These are phyloP conservation scores for Paratilapia polleni DNA, from an alignment of 2,113 vertebrate genomes.

Conservation along the genomic window DNA sequence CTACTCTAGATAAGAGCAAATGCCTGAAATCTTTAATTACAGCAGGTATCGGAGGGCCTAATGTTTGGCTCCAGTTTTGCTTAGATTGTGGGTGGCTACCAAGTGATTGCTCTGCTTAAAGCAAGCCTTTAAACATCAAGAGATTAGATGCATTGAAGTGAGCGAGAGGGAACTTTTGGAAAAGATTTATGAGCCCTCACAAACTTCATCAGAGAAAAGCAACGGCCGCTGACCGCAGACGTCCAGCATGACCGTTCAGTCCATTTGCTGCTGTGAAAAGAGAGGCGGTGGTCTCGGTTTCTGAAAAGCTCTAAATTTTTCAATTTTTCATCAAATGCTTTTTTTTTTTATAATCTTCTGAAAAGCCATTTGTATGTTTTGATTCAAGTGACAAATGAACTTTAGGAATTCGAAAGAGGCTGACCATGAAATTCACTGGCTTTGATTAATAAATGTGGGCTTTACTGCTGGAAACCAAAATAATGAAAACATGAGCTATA, in stretches of 20 bases:
- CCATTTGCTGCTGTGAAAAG: not conserved
- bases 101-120: not conserved
- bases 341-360: not conserved
- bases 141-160: constrained; percentile 14
- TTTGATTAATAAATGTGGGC: not conserved
- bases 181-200: constrained; percentile 44
- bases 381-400: not conserved
- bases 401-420: not conserved
- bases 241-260: not conserved
- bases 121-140: not conserved
- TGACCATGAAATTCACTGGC: not conserved
- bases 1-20: not conserved
- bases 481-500: not conserved
- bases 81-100: not conserved
- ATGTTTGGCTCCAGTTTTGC: not conserved
- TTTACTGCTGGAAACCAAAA: not conserved
- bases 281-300: not conserved
- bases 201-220: constrained; percentile 21
- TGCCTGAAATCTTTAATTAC: not conserved
- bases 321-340: not conserved
- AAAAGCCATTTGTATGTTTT: not conserved
- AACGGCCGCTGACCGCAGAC: not conserved
- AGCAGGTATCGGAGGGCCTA: not conserved
- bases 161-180: not conserved
- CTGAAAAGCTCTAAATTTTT: constrained; percentile 2